Base-by-base conservation (phyloP, 2,797 vertebrate species). In the Fistularia tabacaria region DNA sequence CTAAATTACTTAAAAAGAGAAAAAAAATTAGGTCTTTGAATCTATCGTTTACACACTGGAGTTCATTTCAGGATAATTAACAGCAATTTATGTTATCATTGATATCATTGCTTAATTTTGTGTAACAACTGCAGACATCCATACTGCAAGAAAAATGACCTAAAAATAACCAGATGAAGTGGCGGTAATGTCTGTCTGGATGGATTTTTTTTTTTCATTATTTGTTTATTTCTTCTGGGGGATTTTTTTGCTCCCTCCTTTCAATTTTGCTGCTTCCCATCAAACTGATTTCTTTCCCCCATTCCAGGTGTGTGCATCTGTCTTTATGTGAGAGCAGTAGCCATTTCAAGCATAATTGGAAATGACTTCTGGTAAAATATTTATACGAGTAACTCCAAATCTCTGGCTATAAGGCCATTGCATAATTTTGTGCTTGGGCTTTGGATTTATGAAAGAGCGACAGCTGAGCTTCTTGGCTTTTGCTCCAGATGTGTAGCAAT, bases 401-500 rank as follows among this genome's bases (percentile, higher is more conserved):
- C 4, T 0, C 44, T 37, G 54, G 44, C 37, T 49, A n/a, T 46
- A 51, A 68, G 60, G 40, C 44, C 45, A 9, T 57, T 65, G 69
- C 64, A 51, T 73, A 66, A 69, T 59, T 62, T 10, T 46, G 15
- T 37, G 41, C 64, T 38, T 68, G 54, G 59, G 73, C 55, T 59
- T 76, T 66, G 74, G 66, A 68, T 71, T 66, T 71, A 62, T 12
- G 51, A 57, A 59, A 55, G 66, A 62, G 48, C 57, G 63, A 45
- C 68, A 71, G 78, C 66, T 66, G 66, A 72, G 73, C 70, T 73
- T 62, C 56, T 0, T 50, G 64, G 68, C 55, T 72, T 74, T 75
- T 69, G 71, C 70, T 77, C 43, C 67, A 70, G 46, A 53, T 74
- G 73, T 76, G 73, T 80, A 76, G 59, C 72, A 77, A 83, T 80